Base-by-base conservation (phyloP, 2,888 invertebrate species). In the Hedychridium roseum region DNA sequence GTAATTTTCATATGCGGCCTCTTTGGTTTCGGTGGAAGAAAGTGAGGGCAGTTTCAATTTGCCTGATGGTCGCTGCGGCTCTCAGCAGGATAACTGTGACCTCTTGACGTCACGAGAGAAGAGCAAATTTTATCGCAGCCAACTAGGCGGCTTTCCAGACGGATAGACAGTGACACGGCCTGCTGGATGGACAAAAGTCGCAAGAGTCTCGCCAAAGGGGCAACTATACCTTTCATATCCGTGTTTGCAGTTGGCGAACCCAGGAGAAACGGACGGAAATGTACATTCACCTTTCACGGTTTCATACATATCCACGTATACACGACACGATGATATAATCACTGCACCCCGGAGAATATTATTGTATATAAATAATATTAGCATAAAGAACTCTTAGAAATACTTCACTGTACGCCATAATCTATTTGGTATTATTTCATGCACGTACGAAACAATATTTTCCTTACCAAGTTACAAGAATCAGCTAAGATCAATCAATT, bases 171-270 rank as follows among this genome's bases (percentile, higher is more conserved):
- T 48, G 50, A 31, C 47, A 36, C 48, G 4, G 5, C 6, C 31
- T 14, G 31, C 11, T 5, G 4, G 31, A 31, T n/a, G n/a, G 4
- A 14, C n/a, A 5, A 5, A 14, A 7, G 14, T 31, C 38, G 42
- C 41, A 11, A 43, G 43, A 27, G 32, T 41, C 31, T 54, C 56
- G 57, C 62, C 56, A 64, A 67, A 68, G 61, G 60, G 66, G 61
- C 65, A 68, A 56, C 64, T 66, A 45, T 49, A 54, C 48, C 65
- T 69, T 70, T 69, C 68, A 65, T 64, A 67, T 67, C 57, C 59
- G 54, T 69, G 66, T 70, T 69, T 70, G 68, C 64, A 62, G 54
- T 66, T 54, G 52, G 58, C 54, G 58, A 57, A 50, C 50, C 51
- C 45, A 67, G 58, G 47, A 64, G 52, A 50, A 54, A 62, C 50